Evolutionary conservation across 2,113 vertebrate genomes (phyloP).

Genomic region (Gallinago paraguaiae): DNA sequence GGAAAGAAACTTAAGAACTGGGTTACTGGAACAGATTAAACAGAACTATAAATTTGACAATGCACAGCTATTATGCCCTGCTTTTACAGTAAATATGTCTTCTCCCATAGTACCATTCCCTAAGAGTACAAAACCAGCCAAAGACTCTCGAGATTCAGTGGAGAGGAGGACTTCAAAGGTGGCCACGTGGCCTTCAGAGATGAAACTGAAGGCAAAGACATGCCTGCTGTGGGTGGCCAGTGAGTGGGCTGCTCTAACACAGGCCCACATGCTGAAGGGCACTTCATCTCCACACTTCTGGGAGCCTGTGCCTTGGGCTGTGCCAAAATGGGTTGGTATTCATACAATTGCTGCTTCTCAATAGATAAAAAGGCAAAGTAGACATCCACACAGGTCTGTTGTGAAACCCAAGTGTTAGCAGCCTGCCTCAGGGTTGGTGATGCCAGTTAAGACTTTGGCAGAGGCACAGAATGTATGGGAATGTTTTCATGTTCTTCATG

Average conservation of each 20-base stretch:
- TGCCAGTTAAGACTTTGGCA: neutral
- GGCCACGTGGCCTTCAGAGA: rapidly evolving
- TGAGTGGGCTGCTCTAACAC: neutral
- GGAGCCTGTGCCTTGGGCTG: neutral
- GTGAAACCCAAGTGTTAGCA: neutral
- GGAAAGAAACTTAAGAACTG: neutral
- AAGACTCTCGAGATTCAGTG: neutral
- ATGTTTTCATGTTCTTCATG: neutral
- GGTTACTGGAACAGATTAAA: neutral
- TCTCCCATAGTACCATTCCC: neutral
- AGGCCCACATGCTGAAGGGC: neutral
- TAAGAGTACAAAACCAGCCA: neutral
- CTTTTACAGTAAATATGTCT: neutral
- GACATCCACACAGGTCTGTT: neutral
- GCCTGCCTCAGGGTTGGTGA: neutral
- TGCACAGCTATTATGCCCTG: neutral
- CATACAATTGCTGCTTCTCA: neutral
- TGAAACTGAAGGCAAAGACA: neutral
- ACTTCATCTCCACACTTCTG: neutral
- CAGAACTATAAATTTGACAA: neutral
- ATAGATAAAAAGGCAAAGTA: neutral
- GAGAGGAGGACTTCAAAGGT: neutral
- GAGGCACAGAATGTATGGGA: neutral
- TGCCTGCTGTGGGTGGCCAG: neutral
- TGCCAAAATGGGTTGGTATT: neutral